Base-by-base conservation (phyloP, 2,113 vertebrate species). In the Embiotoca jacksoni region DNA sequence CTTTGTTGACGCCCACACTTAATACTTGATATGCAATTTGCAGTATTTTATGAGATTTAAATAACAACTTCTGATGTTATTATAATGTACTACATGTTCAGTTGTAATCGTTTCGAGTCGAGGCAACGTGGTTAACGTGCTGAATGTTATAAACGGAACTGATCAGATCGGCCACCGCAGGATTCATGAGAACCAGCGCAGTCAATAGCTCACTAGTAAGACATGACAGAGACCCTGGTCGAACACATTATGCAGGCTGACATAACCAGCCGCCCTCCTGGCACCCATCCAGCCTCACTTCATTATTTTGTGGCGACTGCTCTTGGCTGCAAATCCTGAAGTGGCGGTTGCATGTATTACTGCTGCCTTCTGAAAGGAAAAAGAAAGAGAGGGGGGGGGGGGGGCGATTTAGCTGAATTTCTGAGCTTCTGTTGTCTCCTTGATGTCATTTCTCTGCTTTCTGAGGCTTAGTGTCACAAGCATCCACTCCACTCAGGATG, bases 171-270 rank as follows among this genome's bases (percentile, higher is more conserved):
- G n/a, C 72, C 78, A 3, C 58, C 49, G 41, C 35, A 39, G 64
- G 84, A 80, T 65, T 66, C 73, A 72, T 82, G 66, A 72, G 70
- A 60, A 33, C 49, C 53, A 3, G 35, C n/a, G 15, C 64, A 35
- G 66, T 79, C 63, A 69, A 80, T 80, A 63, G 69, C 78, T 83
- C 74, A 8, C 58, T 58, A 36, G 35, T 65, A 7, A 81, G 83
- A 87, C 78, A 84, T 70, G 80, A 89, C 82, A 76, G 85, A 80
- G 82, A 78, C 75, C 73, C 78, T 66, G 80, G 35, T 80, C 75
- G n/a, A 52, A 58, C 80, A 75, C 66, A 86, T 84, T 80, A 86
- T 70, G 80, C 84, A 87, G 84, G 84, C 85, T 88, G 89, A 89
- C 83, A 91, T 83, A 89, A 89, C 59, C 88, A 82, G 81, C 77